phyloP scores from a whole-genome alignment of 2,797 vertebrate genomes.

The Hylomyscus alleni region DNA sequence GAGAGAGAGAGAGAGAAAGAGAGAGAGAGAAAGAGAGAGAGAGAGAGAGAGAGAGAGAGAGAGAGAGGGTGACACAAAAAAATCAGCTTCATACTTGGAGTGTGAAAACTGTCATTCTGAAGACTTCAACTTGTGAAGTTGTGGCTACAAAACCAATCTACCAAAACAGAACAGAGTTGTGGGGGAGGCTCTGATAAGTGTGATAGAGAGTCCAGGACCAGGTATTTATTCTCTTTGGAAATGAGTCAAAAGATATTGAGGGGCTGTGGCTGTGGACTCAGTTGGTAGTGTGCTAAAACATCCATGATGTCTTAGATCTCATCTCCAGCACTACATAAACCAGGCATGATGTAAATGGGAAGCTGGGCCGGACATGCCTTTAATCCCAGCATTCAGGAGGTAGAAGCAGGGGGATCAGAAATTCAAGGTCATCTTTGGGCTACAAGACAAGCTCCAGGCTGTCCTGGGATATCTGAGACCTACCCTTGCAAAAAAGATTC shows the following conservation, averaged over 20 bases:
- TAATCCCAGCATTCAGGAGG: not conserved
- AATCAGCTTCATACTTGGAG: not conserved
- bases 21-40: too few relatives aligned
- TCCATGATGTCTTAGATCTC: not conserved
- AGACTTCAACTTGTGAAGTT: not conserved
- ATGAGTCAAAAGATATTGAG: not conserved
- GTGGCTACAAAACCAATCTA: not conserved
- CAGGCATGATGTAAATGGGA: too few relatives aligned
- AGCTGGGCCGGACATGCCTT: too few relatives aligned
- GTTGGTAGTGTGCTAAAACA: not conserved
- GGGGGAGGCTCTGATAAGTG: not conserved
- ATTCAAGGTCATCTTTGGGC: not conserved
- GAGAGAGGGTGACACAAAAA: not conserved
- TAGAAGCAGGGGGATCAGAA: not conserved
- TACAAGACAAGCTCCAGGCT: not conserved
- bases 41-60: too few relatives aligned
- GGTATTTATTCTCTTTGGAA: not conserved
- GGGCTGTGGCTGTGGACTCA: not conserved
- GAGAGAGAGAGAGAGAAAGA: too few relatives aligned
- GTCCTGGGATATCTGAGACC: not conserved
- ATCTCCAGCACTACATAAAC: not conserved
- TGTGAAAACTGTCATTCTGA: not conserved
- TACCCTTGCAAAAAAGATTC: not conserved
- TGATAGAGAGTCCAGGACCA: not conserved
- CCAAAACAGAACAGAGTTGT: not conserved